Evolutionary conservation across 2,888 invertebrate genomes (phyloP).

Genomic region (Tipula vernalis): DNA sequence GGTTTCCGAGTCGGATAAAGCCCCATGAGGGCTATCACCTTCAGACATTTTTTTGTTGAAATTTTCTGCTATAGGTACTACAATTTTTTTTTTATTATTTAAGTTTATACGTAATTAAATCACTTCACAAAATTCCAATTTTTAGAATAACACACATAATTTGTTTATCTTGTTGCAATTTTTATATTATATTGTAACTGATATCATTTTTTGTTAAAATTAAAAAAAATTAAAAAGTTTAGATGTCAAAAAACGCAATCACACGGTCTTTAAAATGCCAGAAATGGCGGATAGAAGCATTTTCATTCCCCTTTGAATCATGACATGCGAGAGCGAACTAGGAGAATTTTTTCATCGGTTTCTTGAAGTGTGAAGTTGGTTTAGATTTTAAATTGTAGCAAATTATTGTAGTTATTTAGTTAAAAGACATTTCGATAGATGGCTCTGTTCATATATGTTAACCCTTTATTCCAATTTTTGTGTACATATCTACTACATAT

Average conservation of each 20-base stretch:
- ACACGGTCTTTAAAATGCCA: slow-evolving; percentile 17
- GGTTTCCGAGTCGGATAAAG: slow-evolving; percentile 14
- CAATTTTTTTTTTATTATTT: background rate
- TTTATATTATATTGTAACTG: background rate
- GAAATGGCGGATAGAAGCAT: slow-evolving; percentile 18
- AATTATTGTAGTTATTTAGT: background rate
- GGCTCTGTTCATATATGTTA: background rate
- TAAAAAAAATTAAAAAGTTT: background rate
- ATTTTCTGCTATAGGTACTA: background rate
- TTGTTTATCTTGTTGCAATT: background rate
- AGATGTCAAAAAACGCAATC: slow-evolving; percentile 17
- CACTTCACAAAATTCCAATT: background rate
- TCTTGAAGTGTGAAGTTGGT: background rate
- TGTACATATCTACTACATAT: too few relatives aligned
- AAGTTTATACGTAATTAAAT: background rate
- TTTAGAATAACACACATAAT: background rate
- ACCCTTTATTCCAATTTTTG: background rate
- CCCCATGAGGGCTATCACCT: slow-evolving; percentile 5
- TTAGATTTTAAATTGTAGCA: background rate
- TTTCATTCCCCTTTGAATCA: slow-evolving; percentile 6
- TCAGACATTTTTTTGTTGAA: slow-evolving; percentile 6
- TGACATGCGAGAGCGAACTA: slow-evolving; percentile 6
- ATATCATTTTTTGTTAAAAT: background rate
- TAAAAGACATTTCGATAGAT: background rate
- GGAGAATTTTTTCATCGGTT: background rate